Conservation (phyloP, 2,888 invertebrate genomes). For the Acanthosepion lycidas region DNA sequence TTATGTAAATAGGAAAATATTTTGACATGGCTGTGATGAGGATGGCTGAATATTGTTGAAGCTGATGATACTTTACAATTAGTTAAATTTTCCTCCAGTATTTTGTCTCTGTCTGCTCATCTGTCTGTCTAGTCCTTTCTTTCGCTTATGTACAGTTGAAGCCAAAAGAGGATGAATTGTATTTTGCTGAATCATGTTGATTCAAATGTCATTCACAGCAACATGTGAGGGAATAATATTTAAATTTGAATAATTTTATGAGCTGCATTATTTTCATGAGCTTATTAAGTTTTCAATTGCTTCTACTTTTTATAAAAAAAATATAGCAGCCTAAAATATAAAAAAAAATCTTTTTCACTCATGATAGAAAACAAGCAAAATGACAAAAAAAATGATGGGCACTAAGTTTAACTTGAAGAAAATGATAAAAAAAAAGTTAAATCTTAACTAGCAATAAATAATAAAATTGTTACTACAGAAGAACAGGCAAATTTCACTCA, state of each 20-base stretch:
- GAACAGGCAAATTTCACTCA: background rate
- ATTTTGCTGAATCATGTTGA: background rate
- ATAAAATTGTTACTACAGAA: background rate
- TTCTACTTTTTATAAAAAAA: background rate
- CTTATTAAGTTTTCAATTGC: background rate
- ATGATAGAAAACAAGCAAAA: background rate
- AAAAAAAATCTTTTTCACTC: background rate
- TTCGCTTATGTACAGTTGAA: background rate
- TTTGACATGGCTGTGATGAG: conserved; percentile 33
- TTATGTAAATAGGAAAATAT: conserved; percentile 33
- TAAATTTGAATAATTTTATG: background rate
- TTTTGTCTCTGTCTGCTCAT: background rate
- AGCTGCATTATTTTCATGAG: background rate
- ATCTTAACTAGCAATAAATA: background rate
- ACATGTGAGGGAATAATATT: background rate
- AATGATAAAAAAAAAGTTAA: background rate
- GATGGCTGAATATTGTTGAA: background rate
- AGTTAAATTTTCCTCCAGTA: background rate
- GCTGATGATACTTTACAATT: conserved; percentile 1
- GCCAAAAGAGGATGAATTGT: background rate
- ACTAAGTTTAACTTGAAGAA: background rate
- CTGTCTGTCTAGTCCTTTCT: background rate
- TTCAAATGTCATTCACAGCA: conserved; percentile 4
- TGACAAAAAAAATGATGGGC: background rate
- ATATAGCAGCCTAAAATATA: background rate